Base-by-base conservation (phyloP, 37 sponge, comb jelly and placozoan genomes). In the Agelas oroides region DNA sequence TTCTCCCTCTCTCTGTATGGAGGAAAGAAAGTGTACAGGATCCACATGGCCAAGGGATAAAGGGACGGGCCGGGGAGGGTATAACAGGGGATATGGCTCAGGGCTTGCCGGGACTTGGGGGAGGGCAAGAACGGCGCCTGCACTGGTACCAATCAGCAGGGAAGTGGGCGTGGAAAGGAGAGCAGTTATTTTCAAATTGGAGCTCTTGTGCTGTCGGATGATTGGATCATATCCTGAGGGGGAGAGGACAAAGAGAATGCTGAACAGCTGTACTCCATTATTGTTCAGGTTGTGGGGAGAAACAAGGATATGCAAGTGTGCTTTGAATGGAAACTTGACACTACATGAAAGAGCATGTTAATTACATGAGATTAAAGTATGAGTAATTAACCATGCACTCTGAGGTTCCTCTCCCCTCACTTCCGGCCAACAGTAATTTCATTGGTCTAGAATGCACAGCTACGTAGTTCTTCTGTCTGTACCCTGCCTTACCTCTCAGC, bases 131-230 rank as follows among this genome's bases (percentile, higher is more conserved):
- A 91, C 37, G 63, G 85, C 86, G 2, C 95, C 95, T 30, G 92
- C 83, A 70, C 86, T 88, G 0, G 92, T 95, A 53, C 95, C 95
- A 28, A 82, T 81, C 41, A 91, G 31, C 30, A 95, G 77, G n/a
- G 38, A 74, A 23, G 60, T 28, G 16, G 70, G 38, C 32, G 55
- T 36, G 62, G 67, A 61, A 34, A 60, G 24, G 39, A 95, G 77
- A 32, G 75, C 53, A 25, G 92, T 85, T 18, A 95, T 33, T 17
- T 84, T 57, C 24, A 95, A 59, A 35, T 65, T 31, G 31, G 89
- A 38, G 32, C 74, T 85, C 79, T 91, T 95, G 60, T 95, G 88
- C 63, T 95, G 84, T 1, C 83, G 67, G 19, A 95, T 59, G 69
- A 88, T 85, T 31, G 78, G 52, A 61, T 91, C 55, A 27, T 79